Percentiles rank a stretch among this genome's conserved stretches.
phyloP scores from a whole-genome alignment of 2,888 invertebrate genomes.

The Idaea dimidiata region DNA sequence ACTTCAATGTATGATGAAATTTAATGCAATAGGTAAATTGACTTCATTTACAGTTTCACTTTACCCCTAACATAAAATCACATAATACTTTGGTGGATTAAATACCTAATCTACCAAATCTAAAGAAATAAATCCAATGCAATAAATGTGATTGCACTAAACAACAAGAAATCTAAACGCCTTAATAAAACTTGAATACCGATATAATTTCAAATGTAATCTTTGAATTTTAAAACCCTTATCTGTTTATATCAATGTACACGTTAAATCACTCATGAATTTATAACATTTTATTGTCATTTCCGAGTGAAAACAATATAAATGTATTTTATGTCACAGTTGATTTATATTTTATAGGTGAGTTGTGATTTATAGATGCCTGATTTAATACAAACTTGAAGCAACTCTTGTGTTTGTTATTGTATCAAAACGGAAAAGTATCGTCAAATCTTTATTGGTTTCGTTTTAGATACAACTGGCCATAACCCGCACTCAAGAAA shows the following conservation, averaged over 20 bases:
- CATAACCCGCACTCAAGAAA: background rate
- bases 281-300: conserved; percentile 75
- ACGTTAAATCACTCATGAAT: conserved; percentile 76
- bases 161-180: conserved; percentile 42
- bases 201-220: conserved; percentile 49
- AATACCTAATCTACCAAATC: background rate
- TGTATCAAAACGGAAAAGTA: background rate
- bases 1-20: no score
- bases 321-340: conserved; percentile 73
- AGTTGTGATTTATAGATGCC: conserved; percentile 71
- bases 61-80: no score
- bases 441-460: conserved; percentile 3
- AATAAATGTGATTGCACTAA: conserved; percentile 28
- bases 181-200: conserved; percentile 54
- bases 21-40: no score
- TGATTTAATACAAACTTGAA: conserved; percentile 67
- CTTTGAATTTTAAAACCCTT: conserved; percentile 45
- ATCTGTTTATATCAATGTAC: conserved; percentile 54
- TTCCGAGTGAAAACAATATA: conserved; percentile 78
- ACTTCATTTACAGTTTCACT: no score
- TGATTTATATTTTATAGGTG: conserved; percentile 79
- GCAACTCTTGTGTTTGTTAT: conserved; percentile 29
- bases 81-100: no score
- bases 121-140: background rate
- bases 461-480: background rate